phyloP scores from a whole-genome alignment of 2,797 vertebrate genomes.

The Borostomias antarcticus region DNA sequence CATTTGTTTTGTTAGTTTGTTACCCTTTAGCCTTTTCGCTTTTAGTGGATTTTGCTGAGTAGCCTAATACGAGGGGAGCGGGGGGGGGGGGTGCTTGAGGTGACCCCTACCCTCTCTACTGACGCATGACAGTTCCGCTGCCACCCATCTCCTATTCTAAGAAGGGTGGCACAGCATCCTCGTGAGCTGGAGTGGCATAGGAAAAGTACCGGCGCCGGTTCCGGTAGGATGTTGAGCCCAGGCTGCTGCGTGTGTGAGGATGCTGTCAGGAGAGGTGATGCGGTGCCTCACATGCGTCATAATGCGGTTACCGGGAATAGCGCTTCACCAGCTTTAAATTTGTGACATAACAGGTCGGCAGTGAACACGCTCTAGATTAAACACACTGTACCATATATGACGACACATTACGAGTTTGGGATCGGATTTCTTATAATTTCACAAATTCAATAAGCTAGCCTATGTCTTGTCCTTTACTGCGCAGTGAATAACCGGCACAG shows the following conservation, averaged over 20 bases:
- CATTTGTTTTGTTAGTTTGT: neutral
- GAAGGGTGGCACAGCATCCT: neutral
- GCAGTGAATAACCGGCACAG: no score
- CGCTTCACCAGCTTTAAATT: constrained; percentile 70
- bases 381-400: constrained; percentile 6
- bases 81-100: neutral
- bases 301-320: constrained; percentile 81
- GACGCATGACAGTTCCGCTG: no score
- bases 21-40: neutral
- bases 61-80: no score
- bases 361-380: constrained; percentile 45
- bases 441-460: no score
- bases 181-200: neutral
- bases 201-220: constrained; percentile 24
- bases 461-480: no score
- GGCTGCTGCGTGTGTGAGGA: constrained; percentile 19
- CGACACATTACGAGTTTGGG: constrained; percentile 14
- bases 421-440: constrained; percentile 10
- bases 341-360: constrained; percentile 70
- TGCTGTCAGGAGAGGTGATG: constrained; percentile 34
- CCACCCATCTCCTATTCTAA: no score
- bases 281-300: constrained; percentile 73
- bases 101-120: neutral
- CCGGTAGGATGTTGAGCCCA: neutral
- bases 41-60: constrained; percentile 3